phyloP scores from a whole-genome alignment of 2,888 invertebrate genomes.

The Dasypogon diadema region DNA sequence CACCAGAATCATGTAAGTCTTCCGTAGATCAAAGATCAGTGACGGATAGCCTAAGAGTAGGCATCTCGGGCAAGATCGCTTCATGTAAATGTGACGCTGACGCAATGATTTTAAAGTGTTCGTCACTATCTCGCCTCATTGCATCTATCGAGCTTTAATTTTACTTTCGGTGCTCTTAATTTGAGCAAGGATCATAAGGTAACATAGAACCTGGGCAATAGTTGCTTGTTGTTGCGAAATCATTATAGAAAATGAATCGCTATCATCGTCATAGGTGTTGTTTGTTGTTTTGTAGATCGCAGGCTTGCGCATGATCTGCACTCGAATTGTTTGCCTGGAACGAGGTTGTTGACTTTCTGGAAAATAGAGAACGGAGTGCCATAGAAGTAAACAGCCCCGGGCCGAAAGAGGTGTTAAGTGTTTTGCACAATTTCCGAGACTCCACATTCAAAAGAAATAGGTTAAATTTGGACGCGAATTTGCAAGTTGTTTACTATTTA shows the following conservation, averaged over 20 bases:
- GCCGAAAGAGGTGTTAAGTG: neutral
- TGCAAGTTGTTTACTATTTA: conserved; percentile 40
- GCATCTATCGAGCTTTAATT: no score
- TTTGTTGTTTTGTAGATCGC: neutral
- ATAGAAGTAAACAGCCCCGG: neutral
- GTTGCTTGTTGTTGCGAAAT: no score
- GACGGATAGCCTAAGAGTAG: no score
- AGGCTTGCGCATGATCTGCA: conserved; percentile 7
- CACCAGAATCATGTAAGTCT: neutral
- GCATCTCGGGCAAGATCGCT: neutral
- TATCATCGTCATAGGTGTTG: no score
- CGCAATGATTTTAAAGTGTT: neutral
- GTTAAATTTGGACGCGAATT: conserved; percentile 13
- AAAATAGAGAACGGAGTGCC: neutral
- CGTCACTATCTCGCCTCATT: conserved; percentile 3
- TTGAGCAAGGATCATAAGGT: no score
- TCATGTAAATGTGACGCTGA: neutral
- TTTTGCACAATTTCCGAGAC: conserved; percentile 3
- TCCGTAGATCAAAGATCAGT: neutral
- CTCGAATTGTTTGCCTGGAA: neutral
- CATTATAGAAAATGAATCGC: no score
- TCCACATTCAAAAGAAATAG: neutral
- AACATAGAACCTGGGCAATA: no score
- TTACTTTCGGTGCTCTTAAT: no score
- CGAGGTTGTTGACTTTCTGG: conserved; percentile 20